Evolutionary conservation across 2,113 vertebrate genomes (phyloP), one percentile per base, ranked within the genome.

Genomic region (Toxostoma redivivum): DNA sequence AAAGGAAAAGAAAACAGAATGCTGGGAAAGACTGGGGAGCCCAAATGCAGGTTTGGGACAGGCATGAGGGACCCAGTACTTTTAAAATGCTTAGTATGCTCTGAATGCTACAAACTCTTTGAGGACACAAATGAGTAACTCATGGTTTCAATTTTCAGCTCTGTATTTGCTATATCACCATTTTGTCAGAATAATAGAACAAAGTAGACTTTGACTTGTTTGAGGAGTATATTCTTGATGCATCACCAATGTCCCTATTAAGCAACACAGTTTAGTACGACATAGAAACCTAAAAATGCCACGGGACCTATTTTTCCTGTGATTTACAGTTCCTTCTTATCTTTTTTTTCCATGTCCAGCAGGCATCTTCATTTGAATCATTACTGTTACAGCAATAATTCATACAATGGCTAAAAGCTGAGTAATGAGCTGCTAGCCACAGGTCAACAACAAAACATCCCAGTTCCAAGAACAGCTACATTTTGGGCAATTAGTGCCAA

Each of bases 401-500:
- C 98, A 98, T 74, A 99, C 98, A 64, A 99, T 92, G 2, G 95
- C 97, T 91, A 99, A 91, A 81, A 99, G 97, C 79, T 99, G 94
- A n/a, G 98, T 97, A 8, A 98, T 98, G 90, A 99, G 88, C 89
- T 99, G 98, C 98, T 98, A 99, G 94, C 98, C 98, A 3, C 98
- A 98, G 47, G 99, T 77, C 15, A 99, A 97, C 8, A 98, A 97
- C 71, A 99, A 98, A 90, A 99, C 96, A 37, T 69, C 8, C 98
- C 90, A 13, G 98, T 98, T 57, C 98, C 98, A 42, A 99, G 88
- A 94, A 98, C 98, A 83, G 98, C 98, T 23, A 98, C 12, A 25
- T 99, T 99, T 97, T 99, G 98, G 33, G 98, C 96, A 60, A 98
- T 73, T 10, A 98, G 95, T n/a, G 98, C 98, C 97, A 99, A 9